phyloP scores from a whole-genome alignment of 2,797 vertebrate genomes.

The Ceryle rudis region DNA sequence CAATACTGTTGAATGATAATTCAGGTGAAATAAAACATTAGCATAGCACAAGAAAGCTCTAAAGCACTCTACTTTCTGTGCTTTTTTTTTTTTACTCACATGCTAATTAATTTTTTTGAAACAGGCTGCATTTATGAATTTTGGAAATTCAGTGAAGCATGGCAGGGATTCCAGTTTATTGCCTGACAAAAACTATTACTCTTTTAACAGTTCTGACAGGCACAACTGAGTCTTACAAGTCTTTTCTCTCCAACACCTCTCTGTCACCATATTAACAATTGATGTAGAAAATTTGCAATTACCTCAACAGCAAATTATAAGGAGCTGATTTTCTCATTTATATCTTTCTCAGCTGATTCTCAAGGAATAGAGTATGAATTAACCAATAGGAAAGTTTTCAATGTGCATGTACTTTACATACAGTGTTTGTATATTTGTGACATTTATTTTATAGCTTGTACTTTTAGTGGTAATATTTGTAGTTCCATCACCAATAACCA shows the following conservation, averaged over 20 bases:
- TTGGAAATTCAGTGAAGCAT: constrained; percentile 37
- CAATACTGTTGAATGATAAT: background rate
- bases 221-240: constrained; percentile 54
- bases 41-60: background rate
- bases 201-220: constrained; percentile 66
- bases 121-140: constrained; percentile 14
- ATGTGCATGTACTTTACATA: accelerated
- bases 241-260: constrained; percentile 18
- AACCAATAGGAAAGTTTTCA: background rate
- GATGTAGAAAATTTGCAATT: constrained; percentile 53
- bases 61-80: background rate
- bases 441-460: background rate
- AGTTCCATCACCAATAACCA: accelerated
- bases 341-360: background rate
- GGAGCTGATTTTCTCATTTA: constrained; percentile 14
- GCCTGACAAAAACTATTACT: constrained; percentile 49
- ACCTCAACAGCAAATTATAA: constrained; percentile 12
- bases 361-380: background rate
- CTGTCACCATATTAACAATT: constrained; percentile 65
- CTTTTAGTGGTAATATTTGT: background rate
- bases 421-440: background rate
- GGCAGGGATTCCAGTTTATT: constrained; percentile 12
- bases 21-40: constrained; percentile 21
- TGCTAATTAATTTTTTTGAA: constrained; percentile 44
- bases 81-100: background rate